Evolutionary conservation across 2,888 invertebrate genomes (phyloP), one percentile per base, ranked within the genome.

Genomic region (Troilus luridus): DNA sequence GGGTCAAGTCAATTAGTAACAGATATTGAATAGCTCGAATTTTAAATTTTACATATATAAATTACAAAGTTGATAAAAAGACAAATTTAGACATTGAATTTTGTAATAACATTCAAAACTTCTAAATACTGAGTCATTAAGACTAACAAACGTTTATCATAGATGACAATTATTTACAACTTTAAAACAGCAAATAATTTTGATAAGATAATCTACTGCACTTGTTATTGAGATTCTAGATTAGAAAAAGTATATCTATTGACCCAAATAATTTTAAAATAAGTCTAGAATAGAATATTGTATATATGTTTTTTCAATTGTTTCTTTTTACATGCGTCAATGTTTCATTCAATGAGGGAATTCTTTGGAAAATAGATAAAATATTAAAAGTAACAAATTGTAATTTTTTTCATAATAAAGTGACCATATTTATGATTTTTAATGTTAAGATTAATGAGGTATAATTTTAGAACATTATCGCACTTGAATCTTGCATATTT

Each of bases 371-470:
- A 67, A 85, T 56, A 56, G 85, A 56, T 85, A 56, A n/a, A 85
- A 85, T 56, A 56, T 81, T 85, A n/a, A 85, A 21, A 85, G 56
- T n/a, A 85, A 56, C n/a, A 85, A 85, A n/a, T 17, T n/a, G 0
- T 56, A 56, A 56, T 85, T 14, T 19, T n/a, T 85, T 58, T n/a
- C 9, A 19, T 54, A 85, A n/a, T 56, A 85, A 85, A 85, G 59
- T 17, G 59, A 59, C 59, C 27, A 88, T 27, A 88, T 59, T n/a
- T 62, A 88, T 59, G 19, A 88, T 24, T 17, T 88, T 88, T 19
- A 88, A 14, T n/a, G 27, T 88, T 88, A 60, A 88, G 27, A 60
- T 88, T 88, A 60, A 88, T 88, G 88, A 88, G 88, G 88, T 88
- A 72, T 89, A 62, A 56, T 67, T 89, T 89, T 89, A 89, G 64